Conservation (phyloP, 2,113 vertebrate genomes). For the Sebastes schlegelii region DNA sequence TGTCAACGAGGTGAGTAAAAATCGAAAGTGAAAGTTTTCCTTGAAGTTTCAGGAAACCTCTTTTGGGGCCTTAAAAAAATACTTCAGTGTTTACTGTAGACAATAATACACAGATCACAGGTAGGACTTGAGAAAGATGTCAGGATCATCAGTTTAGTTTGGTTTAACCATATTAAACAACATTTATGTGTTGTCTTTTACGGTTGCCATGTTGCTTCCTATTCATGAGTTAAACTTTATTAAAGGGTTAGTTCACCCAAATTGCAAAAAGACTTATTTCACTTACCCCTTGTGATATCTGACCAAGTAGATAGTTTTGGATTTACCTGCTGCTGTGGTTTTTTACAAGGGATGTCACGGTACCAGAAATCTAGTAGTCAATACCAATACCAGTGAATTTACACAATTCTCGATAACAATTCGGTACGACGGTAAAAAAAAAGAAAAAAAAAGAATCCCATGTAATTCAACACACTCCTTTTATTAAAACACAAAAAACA, state of each 20-base stretch:
- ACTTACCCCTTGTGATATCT: background rate
- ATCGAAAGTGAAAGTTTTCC: slow-evolving; percentile 54
- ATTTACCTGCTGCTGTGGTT: background rate
- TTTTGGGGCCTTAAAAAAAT: background rate
- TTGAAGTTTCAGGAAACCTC: slow-evolving; percentile 10
- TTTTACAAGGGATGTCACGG: no score
- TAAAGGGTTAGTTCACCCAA: background rate
- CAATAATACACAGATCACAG: background rate
- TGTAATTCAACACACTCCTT: no score
- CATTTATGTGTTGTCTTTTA: background rate
- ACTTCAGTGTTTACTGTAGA: background rate
- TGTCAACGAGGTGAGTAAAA: background rate
- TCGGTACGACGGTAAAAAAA: no score
- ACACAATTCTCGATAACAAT: no score
- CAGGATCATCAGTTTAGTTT: background rate
- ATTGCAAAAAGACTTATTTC: background rate
- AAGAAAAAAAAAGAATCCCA: no score
- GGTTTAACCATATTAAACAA: background rate
- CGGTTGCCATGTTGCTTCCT: background rate
- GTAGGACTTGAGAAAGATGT: background rate
- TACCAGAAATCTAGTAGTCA: no score
- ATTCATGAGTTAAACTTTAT: background rate
- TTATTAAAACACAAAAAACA: no score
- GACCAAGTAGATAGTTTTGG: background rate
- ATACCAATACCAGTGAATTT: no score